Conservation (phyloP, 2,888 invertebrate genomes). For the Pollenia amentaria region DNA sequence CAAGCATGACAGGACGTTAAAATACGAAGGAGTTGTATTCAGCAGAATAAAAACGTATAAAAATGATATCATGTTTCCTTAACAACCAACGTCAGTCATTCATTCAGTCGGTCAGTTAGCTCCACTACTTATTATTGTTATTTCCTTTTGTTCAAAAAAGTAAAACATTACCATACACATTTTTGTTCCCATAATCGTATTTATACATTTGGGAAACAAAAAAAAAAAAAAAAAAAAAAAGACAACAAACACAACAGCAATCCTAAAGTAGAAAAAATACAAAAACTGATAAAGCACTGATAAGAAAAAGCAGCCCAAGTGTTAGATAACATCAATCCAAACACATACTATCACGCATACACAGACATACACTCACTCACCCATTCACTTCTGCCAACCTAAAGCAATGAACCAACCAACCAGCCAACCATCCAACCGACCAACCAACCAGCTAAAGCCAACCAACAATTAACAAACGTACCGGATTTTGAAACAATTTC, state of each 20-base stretch:
- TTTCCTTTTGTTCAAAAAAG: slow-evolving; percentile 50
- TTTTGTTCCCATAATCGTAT: slow-evolving; percentile 57
- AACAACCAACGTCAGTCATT: slow-evolving; percentile 56
- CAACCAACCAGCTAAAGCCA: slow-evolving; percentile 56
- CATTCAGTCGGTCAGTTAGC: slow-evolving; percentile 7
- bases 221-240: slow-evolving; percentile 55
- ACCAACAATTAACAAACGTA: slow-evolving; percentile 57
- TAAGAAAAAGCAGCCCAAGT: slow-evolving; percentile 82
- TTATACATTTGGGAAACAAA: slow-evolving; percentile 62
- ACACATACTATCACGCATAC: slow-evolving; percentile 58
- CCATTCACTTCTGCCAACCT: slow-evolving; percentile 58
- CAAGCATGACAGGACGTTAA: slow-evolving; percentile 26
- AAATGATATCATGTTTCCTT: slow-evolving; percentile 62
- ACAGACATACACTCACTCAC: slow-evolving; percentile 42
- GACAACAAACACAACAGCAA: slow-evolving; percentile 53
- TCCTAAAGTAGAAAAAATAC: slow-evolving; percentile 75
- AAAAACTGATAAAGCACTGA: slow-evolving; percentile 84
- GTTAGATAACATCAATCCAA: slow-evolving; percentile 82
- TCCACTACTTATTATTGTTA: slow-evolving; percentile 45
- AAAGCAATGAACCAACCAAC: slow-evolving; percentile 58
- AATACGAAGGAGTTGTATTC: slow-evolving; percentile 41
- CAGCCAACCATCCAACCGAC: slow-evolving; percentile 40
- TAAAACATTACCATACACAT: slow-evolving; percentile 59
- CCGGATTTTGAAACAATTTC: slow-evolving; percentile 77
- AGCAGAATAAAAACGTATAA: slow-evolving; percentile 1